phyloP scores from a whole-genome alignment of 2,888 invertebrate species.

The Sturmia bella region DNA sequence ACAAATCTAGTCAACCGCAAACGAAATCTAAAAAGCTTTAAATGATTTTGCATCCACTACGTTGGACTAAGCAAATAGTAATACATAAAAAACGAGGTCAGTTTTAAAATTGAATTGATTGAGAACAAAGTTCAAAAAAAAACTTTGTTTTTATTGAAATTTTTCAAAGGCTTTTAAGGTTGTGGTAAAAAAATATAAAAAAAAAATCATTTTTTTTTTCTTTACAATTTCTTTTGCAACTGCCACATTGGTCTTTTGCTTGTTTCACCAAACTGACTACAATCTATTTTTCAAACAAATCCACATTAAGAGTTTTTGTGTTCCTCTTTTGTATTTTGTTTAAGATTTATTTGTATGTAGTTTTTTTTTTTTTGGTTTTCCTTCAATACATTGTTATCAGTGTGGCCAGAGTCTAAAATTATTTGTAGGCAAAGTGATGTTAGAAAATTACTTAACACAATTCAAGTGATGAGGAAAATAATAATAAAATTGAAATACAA shows the following conservation, averaged over 20 bases:
- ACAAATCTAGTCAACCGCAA: constrained; percentile 68
- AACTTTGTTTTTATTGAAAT: too few species aligned
- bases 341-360: constrained; percentile 18
- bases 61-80: constrained; percentile 12
- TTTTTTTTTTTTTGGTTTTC: too few species aligned
- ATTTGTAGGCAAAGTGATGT: too few species aligned
- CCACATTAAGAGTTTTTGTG: constrained; percentile 43
- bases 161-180: too few species aligned
- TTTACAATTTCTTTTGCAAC: background rate
- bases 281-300: constrained; percentile 44
- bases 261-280: constrained; percentile 11
- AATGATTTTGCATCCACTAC: constrained; percentile 67
- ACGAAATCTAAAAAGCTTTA: constrained; percentile 66
- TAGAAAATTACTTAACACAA: too few species aligned
- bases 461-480: too few species aligned
- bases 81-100: constrained; percentile 13
- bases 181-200: too few species aligned
- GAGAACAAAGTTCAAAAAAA: background rate
- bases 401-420: too few species aligned
- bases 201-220: background rate
- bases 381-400: too few species aligned
- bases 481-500: too few species aligned
- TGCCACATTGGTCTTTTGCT: background rate
- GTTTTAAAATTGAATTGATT: background rate
- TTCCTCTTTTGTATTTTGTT: constrained; percentile 4